Conservation (phyloP, 2,113 vertebrate species). For the Galemys pyrenaicus region DNA sequence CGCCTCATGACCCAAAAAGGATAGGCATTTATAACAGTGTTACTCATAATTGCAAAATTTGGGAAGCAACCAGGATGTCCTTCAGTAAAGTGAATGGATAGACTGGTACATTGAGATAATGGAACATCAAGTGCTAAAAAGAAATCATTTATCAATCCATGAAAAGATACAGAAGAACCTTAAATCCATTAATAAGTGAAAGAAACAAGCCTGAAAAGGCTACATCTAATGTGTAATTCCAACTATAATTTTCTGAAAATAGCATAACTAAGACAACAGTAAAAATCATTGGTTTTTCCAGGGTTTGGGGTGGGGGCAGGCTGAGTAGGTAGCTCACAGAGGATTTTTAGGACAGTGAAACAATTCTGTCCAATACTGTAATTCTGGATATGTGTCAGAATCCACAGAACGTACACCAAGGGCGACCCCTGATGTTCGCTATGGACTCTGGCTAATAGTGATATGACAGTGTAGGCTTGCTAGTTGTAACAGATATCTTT, state of each 20-base stretch:
- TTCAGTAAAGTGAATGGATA: not conserved
- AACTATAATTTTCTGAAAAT: not conserved
- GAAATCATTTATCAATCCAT: not conserved
- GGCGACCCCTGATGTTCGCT: not conserved
- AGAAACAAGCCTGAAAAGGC: not conserved
- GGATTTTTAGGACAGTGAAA: not conserved
- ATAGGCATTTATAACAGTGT: not conserved
- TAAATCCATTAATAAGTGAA: not conserved
- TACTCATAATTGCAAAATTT: not conserved
- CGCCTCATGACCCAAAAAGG: not conserved
- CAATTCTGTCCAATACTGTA: not conserved
- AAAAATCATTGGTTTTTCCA: not conserved
- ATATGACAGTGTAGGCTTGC: not conserved
- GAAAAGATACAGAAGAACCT: not conserved
- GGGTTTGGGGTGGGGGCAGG: not conserved
- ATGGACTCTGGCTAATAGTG: not conserved
- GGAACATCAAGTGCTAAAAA: not conserved
- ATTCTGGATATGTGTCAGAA: not conserved
- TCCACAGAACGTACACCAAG: not conserved
- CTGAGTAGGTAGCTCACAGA: not conserved
- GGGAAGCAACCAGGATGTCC: not conserved
- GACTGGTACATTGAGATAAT: not conserved
- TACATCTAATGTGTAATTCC: not conserved
- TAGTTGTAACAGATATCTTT: not conserved
- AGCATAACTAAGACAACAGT: not conserved